Evolutionary conservation across 2,888 invertebrate genomes (phyloP).

Genomic region (Pediacus dermestoides): DNA sequence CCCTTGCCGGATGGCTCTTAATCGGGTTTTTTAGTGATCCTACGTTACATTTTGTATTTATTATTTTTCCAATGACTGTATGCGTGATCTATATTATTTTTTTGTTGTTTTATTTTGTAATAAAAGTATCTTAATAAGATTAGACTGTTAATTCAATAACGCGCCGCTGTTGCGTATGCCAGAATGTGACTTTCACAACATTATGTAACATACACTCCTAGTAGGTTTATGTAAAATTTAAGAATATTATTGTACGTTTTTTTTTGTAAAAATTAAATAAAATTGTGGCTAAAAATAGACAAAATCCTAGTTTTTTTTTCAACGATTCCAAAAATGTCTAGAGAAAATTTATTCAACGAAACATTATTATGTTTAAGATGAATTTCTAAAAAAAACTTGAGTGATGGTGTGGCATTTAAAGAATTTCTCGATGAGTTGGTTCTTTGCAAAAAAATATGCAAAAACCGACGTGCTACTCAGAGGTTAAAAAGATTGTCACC

Average conservation of each 20-base stretch:
- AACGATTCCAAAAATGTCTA: too few species aligned
- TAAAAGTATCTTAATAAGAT: constrained; percentile 36
- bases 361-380: too few species aligned
- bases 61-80: constrained; percentile 44
- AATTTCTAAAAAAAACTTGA: too few species aligned
- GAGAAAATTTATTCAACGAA: too few species aligned
- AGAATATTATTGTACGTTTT: constrained; percentile 17
- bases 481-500: too few species aligned
- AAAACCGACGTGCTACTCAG: too few species aligned
- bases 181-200: constrained; percentile 33
- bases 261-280: constrained; percentile 17
- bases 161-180: constrained; percentile 16
- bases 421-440: too few species aligned
- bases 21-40: constrained; percentile 38
- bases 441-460: too few species aligned
- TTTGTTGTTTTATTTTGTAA: constrained; percentile 38
- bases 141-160: constrained; percentile 37
- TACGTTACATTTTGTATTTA: constrained; percentile 44
- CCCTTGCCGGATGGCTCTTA: constrained; percentile 27
- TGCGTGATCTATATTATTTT: constrained; percentile 41
- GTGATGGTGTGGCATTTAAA: too few species aligned
- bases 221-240: constrained; percentile 33
- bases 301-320: constrained; percentile 8
- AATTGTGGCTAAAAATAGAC: constrained; percentile 12
- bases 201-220: constrained; percentile 39